phyloP scores from a whole-genome alignment of 2,888 invertebrate species.

The Lycia hirtaria region DNA sequence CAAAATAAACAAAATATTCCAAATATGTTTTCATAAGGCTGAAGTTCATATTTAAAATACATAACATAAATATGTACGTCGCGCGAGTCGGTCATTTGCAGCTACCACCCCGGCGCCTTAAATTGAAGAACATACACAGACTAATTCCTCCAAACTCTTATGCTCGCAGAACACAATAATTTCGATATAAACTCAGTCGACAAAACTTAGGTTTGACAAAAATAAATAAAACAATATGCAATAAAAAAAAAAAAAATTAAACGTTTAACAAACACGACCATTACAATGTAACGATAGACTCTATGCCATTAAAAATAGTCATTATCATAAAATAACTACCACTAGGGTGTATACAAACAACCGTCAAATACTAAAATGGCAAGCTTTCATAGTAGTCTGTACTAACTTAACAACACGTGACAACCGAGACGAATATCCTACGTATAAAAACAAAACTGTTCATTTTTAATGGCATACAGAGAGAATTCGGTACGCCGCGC shows the following conservation, averaged over 20 bases:
- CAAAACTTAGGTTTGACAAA: slow-evolving; percentile 40
- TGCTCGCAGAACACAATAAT: slow-evolving; percentile 38
- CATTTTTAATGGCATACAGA: slow-evolving; percentile 51
- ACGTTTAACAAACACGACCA: slow-evolving; percentile 42
- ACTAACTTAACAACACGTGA: slow-evolving; percentile 32
- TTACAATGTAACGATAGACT: slow-evolving; percentile 26
- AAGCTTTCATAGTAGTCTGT: slow-evolving; percentile 35
- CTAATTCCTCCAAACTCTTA: slow-evolving; percentile 25
- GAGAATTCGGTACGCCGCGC: slow-evolving; percentile 18
- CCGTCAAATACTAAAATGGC: slow-evolving; percentile 40
- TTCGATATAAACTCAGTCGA: slow-evolving; percentile 50
- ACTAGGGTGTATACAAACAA: slow-evolving; percentile 40
- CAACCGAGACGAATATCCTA: slow-evolving; percentile 24
- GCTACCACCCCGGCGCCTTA: too few species aligned
- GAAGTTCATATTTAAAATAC: too few species aligned
- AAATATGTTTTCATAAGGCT: too few species aligned
- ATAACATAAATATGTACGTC: too few species aligned
- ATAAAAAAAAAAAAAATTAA: slow-evolving; percentile 44
- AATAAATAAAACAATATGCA: slow-evolving; percentile 38
- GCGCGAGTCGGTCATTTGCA: too few species aligned
- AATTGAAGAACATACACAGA: slow-evolving; percentile 41
- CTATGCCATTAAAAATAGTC: slow-evolving; percentile 52
- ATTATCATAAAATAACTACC: slow-evolving; percentile 39
- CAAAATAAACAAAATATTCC: too few species aligned
- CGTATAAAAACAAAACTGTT: slow-evolving; percentile 30